Evolutionary conservation across 1,140 invertebrate genomes (phyloP).

Genomic region (Aphaenogaster floridana): DNA sequence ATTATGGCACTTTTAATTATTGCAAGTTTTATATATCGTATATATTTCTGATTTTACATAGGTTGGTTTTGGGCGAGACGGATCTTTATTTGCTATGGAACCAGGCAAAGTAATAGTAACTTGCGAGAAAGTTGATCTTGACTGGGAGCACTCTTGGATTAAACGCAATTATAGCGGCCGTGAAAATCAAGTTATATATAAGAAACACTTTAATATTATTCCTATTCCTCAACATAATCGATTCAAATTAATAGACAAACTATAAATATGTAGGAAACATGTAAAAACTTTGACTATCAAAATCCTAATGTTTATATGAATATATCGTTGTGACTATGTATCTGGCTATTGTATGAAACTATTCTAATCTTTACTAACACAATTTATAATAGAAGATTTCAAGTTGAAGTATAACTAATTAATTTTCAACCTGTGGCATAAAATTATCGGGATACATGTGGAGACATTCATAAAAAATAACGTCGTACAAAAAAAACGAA

Average conservation of each 20-base stretch:
- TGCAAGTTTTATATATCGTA: neutral
- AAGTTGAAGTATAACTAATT: neutral
- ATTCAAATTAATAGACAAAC: constrained; percentile 92
- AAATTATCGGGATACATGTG: neutral
- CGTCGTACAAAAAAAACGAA: neutral
- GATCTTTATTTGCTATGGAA: constrained; percentile 92
- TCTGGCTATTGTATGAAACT: neutral
- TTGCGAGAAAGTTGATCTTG: constrained; percentile 91
- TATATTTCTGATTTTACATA: constrained; percentile 79
- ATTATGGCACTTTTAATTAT: constrained; percentile 9
- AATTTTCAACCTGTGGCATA: neutral
- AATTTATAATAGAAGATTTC: neutral
- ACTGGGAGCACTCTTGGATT: constrained; percentile 91
- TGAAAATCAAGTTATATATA: constrained; percentile 90
- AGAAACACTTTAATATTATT: constrained; percentile 94
- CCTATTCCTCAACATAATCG: constrained; percentile 91
- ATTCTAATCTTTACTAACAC: neutral
- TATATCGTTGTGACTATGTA: neutral
- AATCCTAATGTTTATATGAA: constrained; percentile 27
- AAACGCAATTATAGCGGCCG: constrained; percentile 89
- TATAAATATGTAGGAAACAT: constrained; percentile 83
- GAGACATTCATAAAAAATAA: neutral
- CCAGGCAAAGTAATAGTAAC: constrained; percentile 92
- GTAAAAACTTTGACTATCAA: constrained; percentile 21
- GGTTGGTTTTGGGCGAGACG: constrained; percentile 93